Percentiles rank a stretch among this genome's conserved stretches.
phyloP scores from a whole-genome alignment of 2,113 vertebrate genomes.

The Empidonax alnorum region DNA sequence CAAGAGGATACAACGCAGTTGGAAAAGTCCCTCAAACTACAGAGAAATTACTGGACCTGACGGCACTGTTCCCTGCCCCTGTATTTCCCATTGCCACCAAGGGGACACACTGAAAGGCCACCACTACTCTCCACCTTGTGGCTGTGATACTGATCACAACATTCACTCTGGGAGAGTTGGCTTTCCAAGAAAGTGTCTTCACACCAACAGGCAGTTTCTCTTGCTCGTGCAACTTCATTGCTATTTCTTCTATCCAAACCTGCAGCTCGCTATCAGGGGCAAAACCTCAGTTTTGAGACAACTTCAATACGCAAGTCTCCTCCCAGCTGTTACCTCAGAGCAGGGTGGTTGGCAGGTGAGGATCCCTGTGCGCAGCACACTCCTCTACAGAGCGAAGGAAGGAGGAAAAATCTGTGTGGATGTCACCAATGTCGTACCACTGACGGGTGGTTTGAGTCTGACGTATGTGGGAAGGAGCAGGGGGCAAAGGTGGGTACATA shows the following conservation, averaged over 20 bases:
- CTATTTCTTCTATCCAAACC: neutral
- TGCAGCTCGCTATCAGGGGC: neutral
- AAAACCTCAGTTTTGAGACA: neutral
- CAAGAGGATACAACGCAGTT: neutral
- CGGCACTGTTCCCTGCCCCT: neutral
- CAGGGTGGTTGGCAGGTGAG: neutral
- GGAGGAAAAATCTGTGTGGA: accelerated
- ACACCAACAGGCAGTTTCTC: neutral
- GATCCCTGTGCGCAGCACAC: neutral
- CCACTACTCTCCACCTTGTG: accelerated
- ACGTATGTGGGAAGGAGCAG: neutral
- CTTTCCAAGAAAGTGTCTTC: neutral
- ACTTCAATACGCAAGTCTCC: neutral
- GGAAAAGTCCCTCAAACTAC: neutral
- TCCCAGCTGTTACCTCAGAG: neutral
- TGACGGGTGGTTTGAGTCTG: neutral
- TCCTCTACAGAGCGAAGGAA: neutral
- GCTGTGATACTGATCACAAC: accelerated
- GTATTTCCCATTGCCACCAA: neutral
- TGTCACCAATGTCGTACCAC: accelerated
- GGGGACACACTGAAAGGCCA: neutral
- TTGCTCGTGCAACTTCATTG: accelerated
- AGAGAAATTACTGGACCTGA: neutral
- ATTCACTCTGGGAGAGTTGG: neutral
- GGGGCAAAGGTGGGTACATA: neutral